Evolutionary conservation across 2,113 vertebrate genomes (phyloP).

Genomic region (Hemiscyllium ocellatum): DNA sequence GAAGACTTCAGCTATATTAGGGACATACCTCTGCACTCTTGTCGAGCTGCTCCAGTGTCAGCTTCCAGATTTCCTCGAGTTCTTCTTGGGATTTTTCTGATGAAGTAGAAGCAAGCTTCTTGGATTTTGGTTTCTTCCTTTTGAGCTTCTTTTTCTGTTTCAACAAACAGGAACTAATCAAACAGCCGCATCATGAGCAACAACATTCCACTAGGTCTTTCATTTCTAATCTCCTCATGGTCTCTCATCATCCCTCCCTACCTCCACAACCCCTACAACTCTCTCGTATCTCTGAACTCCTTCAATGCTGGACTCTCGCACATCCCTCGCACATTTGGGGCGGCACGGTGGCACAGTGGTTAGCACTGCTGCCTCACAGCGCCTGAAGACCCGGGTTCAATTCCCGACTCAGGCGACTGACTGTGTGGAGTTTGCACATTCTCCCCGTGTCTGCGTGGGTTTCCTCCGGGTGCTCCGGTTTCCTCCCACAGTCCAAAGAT

Average conservation of each 20-base stretch:
- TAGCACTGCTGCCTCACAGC: too few species aligned
- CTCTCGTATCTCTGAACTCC: not conserved
- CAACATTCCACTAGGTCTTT: not conserved
- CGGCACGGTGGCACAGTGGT: too few species aligned
- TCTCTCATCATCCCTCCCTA: not conserved
- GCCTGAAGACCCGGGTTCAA: too few species aligned
- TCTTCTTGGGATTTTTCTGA: constrained; percentile 47
- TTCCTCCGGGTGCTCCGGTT: too few species aligned
- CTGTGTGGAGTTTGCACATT: too few species aligned
- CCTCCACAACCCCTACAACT: not conserved
- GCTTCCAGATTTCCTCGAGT: constrained; percentile 68
- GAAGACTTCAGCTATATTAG: not conserved
- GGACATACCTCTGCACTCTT: constrained; percentile 50
- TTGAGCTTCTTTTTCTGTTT: constrained; percentile 57
- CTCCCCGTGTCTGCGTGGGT: too few species aligned
- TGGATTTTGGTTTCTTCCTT: constrained; percentile 41
- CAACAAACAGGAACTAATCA: constrained; percentile 39
- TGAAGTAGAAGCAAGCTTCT: accelerated
- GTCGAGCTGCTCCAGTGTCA: constrained; percentile 64
- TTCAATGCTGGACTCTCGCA: not conserved
- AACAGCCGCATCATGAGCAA: not conserved
- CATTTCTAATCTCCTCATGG: not conserved
- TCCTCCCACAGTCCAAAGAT: too few species aligned
- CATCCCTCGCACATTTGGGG: too few species aligned
- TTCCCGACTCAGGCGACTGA: too few species aligned